Percentiles rank a stretch among this genome's conserved stretches.
These are phyloP conservation scores for Stegodyphus mimosarum DNA, from an alignment of 1,140 invertebrate genomes.

Conservation along the genomic window DNA sequence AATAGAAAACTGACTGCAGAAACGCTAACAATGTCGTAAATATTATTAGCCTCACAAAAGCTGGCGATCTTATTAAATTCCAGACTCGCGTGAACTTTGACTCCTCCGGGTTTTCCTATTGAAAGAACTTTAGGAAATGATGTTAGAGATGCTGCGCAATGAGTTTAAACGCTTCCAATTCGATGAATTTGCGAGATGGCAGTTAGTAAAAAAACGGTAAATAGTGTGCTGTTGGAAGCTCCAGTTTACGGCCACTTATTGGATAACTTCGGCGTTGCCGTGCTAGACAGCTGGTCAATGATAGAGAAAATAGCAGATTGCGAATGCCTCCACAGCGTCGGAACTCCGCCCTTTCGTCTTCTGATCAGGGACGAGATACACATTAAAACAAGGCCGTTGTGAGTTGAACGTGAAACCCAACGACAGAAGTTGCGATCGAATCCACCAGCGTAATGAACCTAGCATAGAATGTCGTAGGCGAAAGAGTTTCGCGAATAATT, in stretches of 20 bases:
- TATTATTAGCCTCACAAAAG: too few relatives aligned
- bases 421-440: background rate
- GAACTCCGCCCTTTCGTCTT: background rate
- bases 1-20: too few relatives aligned
- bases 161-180: too few relatives aligned
- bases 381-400: background rate
- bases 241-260: constrained; percentile 14
- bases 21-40: too few relatives aligned
- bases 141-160: too few relatives aligned
- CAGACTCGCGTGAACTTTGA: too few relatives aligned
- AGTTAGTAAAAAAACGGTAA: too few relatives aligned
- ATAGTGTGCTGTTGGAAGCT: too few relatives aligned
- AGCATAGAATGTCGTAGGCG: constrained; percentile 7
- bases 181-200: too few relatives aligned
- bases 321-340: background rate
- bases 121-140: too few relatives aligned
- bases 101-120: too few relatives aligned
- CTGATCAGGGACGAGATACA: background rate
- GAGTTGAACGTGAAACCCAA: background rate
- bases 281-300: constrained; percentile 43
- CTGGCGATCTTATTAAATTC: too few relatives aligned
- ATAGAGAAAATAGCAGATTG: constrained; percentile 37
- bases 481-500: constrained; percentile 3
- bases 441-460: constrained; percentile 6
- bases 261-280: constrained; percentile 5